Evolutionary conservation across 2,797 vertebrate species (phyloP).

Genomic region (Martes flavigula): DNA sequence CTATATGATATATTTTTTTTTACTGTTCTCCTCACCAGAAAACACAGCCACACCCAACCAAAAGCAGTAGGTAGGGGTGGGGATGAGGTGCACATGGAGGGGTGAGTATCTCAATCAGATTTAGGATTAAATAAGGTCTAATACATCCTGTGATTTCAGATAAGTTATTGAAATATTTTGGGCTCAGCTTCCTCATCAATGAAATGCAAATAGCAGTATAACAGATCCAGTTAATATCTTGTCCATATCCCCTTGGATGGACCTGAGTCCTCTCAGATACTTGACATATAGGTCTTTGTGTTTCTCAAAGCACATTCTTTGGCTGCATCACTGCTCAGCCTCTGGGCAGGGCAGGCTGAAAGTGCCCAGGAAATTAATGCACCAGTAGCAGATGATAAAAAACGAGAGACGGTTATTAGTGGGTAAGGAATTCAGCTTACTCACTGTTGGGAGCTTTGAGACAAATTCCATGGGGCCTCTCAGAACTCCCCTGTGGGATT

Average conservation of each 20-base stretch:
- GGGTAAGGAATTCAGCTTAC: too few species aligned
- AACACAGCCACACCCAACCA: rapidly evolving
- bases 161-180: not conserved
- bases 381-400: not conserved
- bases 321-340: not conserved
- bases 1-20: not conserved
- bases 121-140: not conserved
- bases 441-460: not conserved
- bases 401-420: not conserved
- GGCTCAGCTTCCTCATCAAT: not conserved
- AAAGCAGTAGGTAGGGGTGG: not conserved
- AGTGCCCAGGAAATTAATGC: not conserved
- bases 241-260: not conserved
- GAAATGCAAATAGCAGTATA: not conserved
- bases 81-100: not conserved
- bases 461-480: not conserved
- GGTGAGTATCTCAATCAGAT: not conserved
- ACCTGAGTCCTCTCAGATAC: too few species aligned
- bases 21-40: not conserved
- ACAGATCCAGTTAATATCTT: not conserved
- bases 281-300: not conserved
- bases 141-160: not conserved
- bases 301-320: not conserved
- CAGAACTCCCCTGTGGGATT: not conserved
- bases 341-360: not conserved